Base-by-base conservation (phyloP, 2,888 invertebrate genomes). In the Hedychridium roseum region DNA sequence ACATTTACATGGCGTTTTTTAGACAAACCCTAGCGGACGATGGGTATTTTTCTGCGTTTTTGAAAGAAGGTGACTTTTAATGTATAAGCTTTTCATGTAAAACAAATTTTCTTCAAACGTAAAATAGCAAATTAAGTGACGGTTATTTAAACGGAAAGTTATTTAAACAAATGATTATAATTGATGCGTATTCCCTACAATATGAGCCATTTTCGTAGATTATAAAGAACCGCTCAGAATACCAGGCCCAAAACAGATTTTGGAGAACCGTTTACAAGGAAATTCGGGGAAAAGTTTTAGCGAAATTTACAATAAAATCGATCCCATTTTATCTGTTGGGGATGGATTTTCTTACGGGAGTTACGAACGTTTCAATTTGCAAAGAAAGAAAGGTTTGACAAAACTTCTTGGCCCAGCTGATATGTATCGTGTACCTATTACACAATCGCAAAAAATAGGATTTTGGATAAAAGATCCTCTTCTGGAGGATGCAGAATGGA, bases 271-370 rank as follows among this genome's bases (percentile, higher is more conserved):
- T 30, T 43, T 45, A 17, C 27, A 35, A 38, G 11, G 18, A 1
- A 32, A 46, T 12, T 28, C 34, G 21, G n/a, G 11, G 4, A 35
- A 7, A 27, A 53, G 38, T 17, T 50, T 46, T 5, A 40, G 18
- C 15, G 53, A 53, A 39, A 20, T 45, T 26, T 53, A 45, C 34
- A 45, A 45, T n/a, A 28, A 30, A 20, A 11, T 53, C 4, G 53
- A 50, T 36, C 42, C 53, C 1, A 30, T 45, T 30, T 27, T 53
- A 3, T 45, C 43, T 14, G 23, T 20, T 6, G 39, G 44, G 1
- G 43, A 50, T 36, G 53, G 53, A 5, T 53, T 46, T 30, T 50
- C 53, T 0, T 53, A 53, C 12, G 31, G 43, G 11, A 53, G 53
- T 21, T 7, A 46, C 16, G 27, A 43, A 11, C 44, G 53, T 4